Conservation (phyloP, 2,113 vertebrate genomes). For the Onychostoma macrolepis region DNA sequence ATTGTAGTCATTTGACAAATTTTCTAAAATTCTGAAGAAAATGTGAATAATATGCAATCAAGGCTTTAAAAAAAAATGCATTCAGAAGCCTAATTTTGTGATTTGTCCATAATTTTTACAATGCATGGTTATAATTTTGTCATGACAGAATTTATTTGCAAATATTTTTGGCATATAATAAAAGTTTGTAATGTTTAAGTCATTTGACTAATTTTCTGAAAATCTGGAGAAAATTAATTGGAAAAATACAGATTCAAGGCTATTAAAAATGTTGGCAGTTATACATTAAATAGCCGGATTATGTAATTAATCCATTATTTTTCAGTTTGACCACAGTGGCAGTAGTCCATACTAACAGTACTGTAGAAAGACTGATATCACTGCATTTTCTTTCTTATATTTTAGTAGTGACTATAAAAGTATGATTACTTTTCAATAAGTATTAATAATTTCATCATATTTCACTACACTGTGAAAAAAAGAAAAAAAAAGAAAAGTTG, state of each 20-base stretch:
- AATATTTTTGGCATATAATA: neutral
- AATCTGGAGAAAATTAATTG: neutral
- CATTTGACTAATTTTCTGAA: neutral
- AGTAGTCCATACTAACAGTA: neutral
- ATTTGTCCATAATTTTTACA: neutral
- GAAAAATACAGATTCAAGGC: neutral
- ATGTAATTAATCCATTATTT: too few species aligned
- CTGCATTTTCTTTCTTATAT: neutral
- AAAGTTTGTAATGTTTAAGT: neutral
- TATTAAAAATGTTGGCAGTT: neutral
- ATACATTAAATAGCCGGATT: neutral
- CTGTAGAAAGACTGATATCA: neutral
- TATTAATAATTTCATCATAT: neutral
- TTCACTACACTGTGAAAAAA: too few species aligned
- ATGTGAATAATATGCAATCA: neutral
- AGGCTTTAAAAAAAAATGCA: neutral
- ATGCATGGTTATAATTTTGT: too few species aligned
- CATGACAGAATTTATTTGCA: neutral
- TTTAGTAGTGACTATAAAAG: neutral
- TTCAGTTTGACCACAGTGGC: neutral
- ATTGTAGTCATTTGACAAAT: too few species aligned
- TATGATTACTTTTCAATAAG: neutral
- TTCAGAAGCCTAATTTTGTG: neutral
- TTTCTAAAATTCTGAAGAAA: neutral
- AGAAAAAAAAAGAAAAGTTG: too few species aligned